Evolutionary conservation across 2,888 invertebrate species (phyloP).

Genomic region (Oscheius sp.): DNA sequence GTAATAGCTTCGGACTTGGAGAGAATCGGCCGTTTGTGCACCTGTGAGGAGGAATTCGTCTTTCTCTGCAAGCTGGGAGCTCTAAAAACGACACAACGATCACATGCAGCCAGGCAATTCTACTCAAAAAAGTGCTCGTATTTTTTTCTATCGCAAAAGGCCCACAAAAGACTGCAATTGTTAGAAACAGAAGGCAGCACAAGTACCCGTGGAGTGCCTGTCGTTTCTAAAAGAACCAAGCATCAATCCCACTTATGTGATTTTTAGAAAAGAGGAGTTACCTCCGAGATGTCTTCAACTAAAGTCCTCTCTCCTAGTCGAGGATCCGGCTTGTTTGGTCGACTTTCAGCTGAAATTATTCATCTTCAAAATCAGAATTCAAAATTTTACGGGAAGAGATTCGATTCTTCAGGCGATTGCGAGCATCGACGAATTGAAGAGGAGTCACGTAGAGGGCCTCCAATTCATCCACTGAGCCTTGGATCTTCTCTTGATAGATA

Average conservation of each 20-base stretch:
- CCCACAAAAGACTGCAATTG: too few species aligned
- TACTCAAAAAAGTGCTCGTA: too few species aligned
- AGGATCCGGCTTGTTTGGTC: constrained; percentile 10
- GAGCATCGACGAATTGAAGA: constrained; percentile 32
- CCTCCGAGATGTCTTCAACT: constrained; percentile 39
- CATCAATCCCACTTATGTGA: constrained; percentile 1
- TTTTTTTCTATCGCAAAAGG: too few species aligned
- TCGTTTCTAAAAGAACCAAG: too few species aligned
- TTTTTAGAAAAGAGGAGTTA: background rate
- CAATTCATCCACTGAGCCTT: constrained; percentile 33
- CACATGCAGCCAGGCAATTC: background rate
- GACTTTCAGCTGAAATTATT: constrained; percentile 21
- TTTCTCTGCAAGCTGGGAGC: too few species aligned
- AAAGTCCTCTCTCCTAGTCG: constrained; percentile 40
- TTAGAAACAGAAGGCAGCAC: too few species aligned
- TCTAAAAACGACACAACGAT: background rate
- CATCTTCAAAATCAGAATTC: too few species aligned
- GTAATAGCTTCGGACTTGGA: constrained; percentile 31
- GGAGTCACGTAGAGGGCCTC: constrained; percentile 45
- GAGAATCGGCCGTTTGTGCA: constrained; percentile 46
- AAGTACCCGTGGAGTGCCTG: too few species aligned
- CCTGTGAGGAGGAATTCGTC: too few species aligned
- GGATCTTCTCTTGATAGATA: constrained; percentile 31
- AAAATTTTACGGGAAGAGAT: constrained; percentile 5
- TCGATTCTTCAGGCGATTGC: constrained; percentile 28